A percentile compares a stretch with the other conserved stretches of the same genome.
Conservation (phyloP, 2,113 vertebrate species). For the Apistogramma diplotaenia region DNA sequence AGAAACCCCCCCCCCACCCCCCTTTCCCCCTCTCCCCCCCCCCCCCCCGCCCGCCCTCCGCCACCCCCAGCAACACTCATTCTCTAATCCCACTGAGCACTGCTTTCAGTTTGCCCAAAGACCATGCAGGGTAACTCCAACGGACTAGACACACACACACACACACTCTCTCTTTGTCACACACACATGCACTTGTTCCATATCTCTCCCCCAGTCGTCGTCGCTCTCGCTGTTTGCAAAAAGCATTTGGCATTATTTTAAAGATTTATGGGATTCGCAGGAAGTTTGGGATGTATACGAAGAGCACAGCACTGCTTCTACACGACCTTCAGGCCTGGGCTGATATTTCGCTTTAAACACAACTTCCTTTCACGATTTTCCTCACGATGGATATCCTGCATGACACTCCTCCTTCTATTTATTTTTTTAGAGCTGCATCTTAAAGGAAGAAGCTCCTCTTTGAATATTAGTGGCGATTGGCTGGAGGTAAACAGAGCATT, state of each 20-base stretch:
- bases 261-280: not conserved
- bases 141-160: conserved; percentile 59
- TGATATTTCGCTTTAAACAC: not conserved
- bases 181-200: conserved; percentile 15
- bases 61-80: conserved; percentile 62
- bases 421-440: conserved; percentile 15
- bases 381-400: not conserved
- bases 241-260: not conserved
- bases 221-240: not conserved
- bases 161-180: conserved; percentile 9
- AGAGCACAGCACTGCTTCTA: not conserved
- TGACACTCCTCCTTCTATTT: not conserved
- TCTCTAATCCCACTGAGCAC: conserved; percentile 90
- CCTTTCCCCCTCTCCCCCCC: no score
- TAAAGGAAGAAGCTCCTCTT: conserved; percentile 54
- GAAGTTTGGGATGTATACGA: not conserved
- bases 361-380: not conserved
- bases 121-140: conserved; percentile 73
- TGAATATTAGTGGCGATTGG: conserved; percentile 87
- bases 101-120: conserved; percentile 85
- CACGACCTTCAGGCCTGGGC: not conserved
- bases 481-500: conserved; percentile 97
- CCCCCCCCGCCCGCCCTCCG: conserved; percentile 29
- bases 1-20: conserved; percentile 40
- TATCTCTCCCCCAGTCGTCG: conserved; percentile 33